These are phyloP conservation scores for Odontocolon sp. DNA, from an alignment of 2,888 invertebrate genomes.

Conservation along the genomic window DNA sequence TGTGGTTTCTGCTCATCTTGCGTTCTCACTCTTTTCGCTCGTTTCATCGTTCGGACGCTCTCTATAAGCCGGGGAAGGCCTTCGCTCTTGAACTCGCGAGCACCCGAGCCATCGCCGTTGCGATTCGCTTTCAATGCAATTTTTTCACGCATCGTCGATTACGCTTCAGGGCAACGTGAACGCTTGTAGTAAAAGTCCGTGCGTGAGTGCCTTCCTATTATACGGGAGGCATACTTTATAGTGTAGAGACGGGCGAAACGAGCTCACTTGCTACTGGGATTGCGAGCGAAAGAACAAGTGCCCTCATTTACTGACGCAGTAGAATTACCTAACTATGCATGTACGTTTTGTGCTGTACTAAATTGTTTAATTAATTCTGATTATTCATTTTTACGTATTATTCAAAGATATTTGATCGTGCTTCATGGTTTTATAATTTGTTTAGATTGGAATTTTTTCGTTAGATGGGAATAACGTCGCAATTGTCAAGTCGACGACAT, in stretches of 20 bases:
- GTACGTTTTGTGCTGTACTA: not conserved
- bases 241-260: not conserved
- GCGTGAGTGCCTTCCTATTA: constrained; percentile 39
- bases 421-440: no score
- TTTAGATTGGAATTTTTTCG: no score
- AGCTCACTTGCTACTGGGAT: not conserved
- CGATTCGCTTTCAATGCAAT: constrained; percentile 78
- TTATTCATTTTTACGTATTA: no score
- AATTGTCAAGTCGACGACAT: not conserved
- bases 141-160: constrained; percentile 64
- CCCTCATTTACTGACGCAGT: not conserved
- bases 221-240: not conserved
- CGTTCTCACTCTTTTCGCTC: constrained; percentile 63
- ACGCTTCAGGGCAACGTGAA: constrained; percentile 36
- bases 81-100: constrained; percentile 77
- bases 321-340: no score
- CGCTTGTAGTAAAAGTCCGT: constrained; percentile 43
- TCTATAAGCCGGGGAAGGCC: constrained; percentile 69
- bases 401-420: no score
- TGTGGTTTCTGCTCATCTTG: constrained; percentile 54
- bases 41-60: constrained; percentile 51
- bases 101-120: constrained; percentile 31
- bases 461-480: not conserved
- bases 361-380: no score
- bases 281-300: not conserved